Evolutionary conservation across 2,888 invertebrate species (phyloP).

Genomic region (Leucozona laternaria): DNA sequence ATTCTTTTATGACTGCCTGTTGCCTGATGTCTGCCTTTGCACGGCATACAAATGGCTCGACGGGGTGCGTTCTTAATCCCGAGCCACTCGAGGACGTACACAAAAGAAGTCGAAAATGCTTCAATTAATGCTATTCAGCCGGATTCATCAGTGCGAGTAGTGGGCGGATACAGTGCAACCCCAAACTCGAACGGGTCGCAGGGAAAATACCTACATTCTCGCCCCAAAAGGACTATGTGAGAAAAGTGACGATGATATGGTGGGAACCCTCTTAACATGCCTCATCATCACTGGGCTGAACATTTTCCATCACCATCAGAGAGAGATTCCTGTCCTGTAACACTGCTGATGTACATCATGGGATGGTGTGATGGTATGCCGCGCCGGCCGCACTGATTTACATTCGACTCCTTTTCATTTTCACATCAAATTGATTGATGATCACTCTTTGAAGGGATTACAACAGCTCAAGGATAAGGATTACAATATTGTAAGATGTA

Average conservation of each 20-base stretch:
- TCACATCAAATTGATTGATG: constrained; percentile 62
- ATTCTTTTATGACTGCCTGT: constrained; percentile 38
- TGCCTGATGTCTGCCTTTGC: neutral
- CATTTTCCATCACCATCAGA: no score
- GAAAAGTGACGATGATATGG: neutral
- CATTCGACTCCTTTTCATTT: constrained; percentile 49
- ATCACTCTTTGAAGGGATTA: constrained; percentile 66
- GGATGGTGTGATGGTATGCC: constrained; percentile 17
- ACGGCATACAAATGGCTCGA: constrained; percentile 46
- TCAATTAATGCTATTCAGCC: constrained; percentile 73
- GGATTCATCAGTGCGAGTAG: constrained; percentile 46
- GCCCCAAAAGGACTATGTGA: constrained; percentile 35
- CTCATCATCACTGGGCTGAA: constrained; percentile 10
- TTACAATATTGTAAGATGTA: constrained; percentile 70
- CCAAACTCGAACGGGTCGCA: constrained; percentile 3
- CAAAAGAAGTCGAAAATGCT: constrained; percentile 74
- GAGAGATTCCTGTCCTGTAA: constrained; percentile 62
- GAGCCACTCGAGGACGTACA: constrained; percentile 56
- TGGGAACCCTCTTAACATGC: constrained; percentile 43
- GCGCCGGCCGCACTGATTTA: neutral
- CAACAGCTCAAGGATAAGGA: constrained; percentile 67
- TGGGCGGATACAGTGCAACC: constrained; percentile 56
- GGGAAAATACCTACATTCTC: constrained; percentile 5
- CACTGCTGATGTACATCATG: neutral
- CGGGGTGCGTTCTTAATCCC: constrained; percentile 73